Base-by-base conservation (phyloP, 2,888 invertebrate species). In the Leptopilina syphax region DNA sequence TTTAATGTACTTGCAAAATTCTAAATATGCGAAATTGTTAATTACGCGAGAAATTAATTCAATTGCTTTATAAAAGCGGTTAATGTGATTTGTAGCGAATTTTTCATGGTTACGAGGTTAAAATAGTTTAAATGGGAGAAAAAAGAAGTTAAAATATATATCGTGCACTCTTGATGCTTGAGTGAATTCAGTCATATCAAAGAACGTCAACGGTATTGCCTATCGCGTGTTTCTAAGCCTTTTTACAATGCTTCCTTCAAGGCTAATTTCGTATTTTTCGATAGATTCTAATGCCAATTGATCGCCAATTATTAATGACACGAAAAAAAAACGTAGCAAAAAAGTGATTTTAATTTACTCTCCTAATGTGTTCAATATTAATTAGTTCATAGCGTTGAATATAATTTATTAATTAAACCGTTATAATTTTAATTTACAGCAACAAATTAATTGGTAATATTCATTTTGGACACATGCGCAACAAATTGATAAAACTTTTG, bases 161-260 rank as follows among this genome's bases (percentile, higher is more conserved):
- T 50, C 70, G 70, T 70, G 54, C 34, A 1, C 13, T 50, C 65
- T 83, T 76, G 81, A 84, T 83, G 84, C 82, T 83, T 80, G 83
- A 83, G 78, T 84, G 84, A 81, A 65, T 84, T 79, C 76, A 80
- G 81, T 81, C 79, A 79, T 80, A 81, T 84, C 78, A 84, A 54
- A 50, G 13, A 70, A 70, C 70, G n/a, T 13, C 34, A 34, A 54
- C 27, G 3, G n/a, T 0, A 70, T 50, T 68, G 13, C 50, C 34
- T 54, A 54, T 70, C 70, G 77, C 79, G 78, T 79, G 79, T 81
- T 77, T 63, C 18, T 80, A 70, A 54, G 79, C 79, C 79, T 83
- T 82, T 81, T 80, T 79, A 78, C 79, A 76, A 80, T 78, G 44
- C 79, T 66, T 77, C 24, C 65, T 77, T 76, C 77, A 82, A 84